Base-by-base conservation (phyloP, 2,797 vertebrate genomes). In the Enteromius treurensis region DNA sequence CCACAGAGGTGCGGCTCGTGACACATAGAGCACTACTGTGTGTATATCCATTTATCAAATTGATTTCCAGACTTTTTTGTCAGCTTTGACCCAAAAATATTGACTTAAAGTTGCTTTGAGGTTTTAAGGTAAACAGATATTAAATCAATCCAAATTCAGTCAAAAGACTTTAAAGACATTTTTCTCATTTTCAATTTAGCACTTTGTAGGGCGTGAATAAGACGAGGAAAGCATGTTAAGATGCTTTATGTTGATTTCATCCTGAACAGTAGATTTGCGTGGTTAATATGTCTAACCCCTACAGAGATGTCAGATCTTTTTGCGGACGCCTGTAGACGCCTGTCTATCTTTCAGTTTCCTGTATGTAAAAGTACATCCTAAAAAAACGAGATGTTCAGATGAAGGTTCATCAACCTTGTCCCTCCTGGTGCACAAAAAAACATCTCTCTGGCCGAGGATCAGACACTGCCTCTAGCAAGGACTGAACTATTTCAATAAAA, bases 401-500 rank as follows among this genome's bases (percentile, higher is more conserved):
- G 10, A 77, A 77, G 40, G 49, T 77, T 45, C 37, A 34, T 53
- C 34, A 60, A 83, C 29, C 67, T 68, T 64, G 34, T 67, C 58
- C 70, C 62, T 84, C 74, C 73, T 58, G 67, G 62, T 77, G 40
- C 29, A 65, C 74, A 76, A 80, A 80, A 76, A 84, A 78, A 45
- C 4, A 82, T 45, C 49, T 76, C 32, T 73, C 69, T 67, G 77
- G 60, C 69, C 42, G 42, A 42, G 73, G 83, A 84, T 65, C 84
- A 89, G 82, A 87, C 85, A 71, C 14, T 29, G 85, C 87, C 80
- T 70, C 67, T 21, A 55, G 76, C 87, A 45, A 78, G 5, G 60
- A 79, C n/a, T 79, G 65, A 82, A 79, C 51, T 77, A 83, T 79
- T 86, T 86, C 17, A 81, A 83, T 79, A 85, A 69, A 77, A 65